Evolutionary conservation across 1,140 invertebrate genomes (phyloP), one percentile per base, ranked within the genome.

Genomic region (Archivesica marissinica): DNA sequence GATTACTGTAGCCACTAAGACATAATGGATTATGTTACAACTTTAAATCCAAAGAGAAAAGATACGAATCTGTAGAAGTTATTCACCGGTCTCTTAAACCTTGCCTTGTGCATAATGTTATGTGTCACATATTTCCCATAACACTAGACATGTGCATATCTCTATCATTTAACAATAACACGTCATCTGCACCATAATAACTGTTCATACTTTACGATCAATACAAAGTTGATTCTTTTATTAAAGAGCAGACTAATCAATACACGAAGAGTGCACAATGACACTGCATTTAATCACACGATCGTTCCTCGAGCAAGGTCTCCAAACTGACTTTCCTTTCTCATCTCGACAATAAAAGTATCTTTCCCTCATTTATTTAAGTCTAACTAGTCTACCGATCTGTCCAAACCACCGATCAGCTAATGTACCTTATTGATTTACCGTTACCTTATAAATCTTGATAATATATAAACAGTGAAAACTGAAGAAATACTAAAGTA

Each of bases 201-300:
- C 56, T 59, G 33, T 59, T 30, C 2, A 59, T 30, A 59, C 56
- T 30, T 59, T 59, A 59, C 28, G 33, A 59, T 59, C 56, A 59
- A 59, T 59, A 59, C 7, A 4, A 59, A 59, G 56, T 59, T n/a
- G 23, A 59, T 59, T 59, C 56, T 6, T 11, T 20, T 30, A 59
- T 30, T 30, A 59, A 59, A 59, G 56, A 4, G 33, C 23, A 28
- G 23, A n/a, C n/a, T 25, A 28, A 59, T 59, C 56, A 59, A 59
- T 59, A 59, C 28, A 2, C n/a, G 11, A 28, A 30, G 23, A 20
- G 56, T 30, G 33, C 4, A 3, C 4, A 4, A 59, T 28, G 56
- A 59, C n/a, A n/a, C n/a, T n/a, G n/a, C n/a, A n/a, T n/a, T n/a
- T n/a, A n/a, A n/a, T n/a, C n/a, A n/a, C n/a, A n/a, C n/a, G n/a